phyloP scores from a whole-genome alignment of 2,113 vertebrate species.

The Glaucidium brasilianum region DNA sequence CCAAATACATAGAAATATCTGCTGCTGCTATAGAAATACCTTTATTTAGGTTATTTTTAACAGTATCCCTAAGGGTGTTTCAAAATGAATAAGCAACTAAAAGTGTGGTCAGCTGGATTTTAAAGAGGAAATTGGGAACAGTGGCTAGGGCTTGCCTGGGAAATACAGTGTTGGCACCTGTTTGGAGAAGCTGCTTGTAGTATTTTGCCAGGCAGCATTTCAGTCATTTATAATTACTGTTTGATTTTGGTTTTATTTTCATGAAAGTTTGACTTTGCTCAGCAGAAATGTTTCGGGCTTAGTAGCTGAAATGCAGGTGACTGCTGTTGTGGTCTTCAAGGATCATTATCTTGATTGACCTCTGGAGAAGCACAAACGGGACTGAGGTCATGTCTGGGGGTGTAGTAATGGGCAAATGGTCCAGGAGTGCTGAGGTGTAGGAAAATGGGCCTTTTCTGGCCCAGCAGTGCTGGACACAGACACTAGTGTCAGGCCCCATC shows the following conservation, averaged over 20 bases:
- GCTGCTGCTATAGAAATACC: background rate
- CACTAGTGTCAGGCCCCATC: background rate
- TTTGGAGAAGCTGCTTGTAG: background rate
- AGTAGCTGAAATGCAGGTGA: background rate
- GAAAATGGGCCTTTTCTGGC: background rate
- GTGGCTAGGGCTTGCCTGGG: background rate
- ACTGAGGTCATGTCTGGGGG: background rate
- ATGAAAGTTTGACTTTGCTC: background rate
- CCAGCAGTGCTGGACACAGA: background rate
- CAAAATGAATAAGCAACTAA: background rate
- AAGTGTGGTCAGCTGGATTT: background rate
- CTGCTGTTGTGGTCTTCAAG: background rate
- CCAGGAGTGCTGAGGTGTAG: background rate
- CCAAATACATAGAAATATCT: background rate
- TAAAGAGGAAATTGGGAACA: background rate
- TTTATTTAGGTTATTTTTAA: background rate
- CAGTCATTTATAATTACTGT: background rate
- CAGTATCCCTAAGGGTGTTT: background rate
- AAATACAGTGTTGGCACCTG: accelerated
- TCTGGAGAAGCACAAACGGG: background rate
- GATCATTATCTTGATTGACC: background rate
- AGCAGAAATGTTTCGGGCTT: background rate
- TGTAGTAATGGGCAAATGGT: accelerated
- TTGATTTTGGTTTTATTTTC: background rate
- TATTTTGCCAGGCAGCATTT: background rate